These are phyloP conservation scores for Charaxes varanes DNA, from an alignment of 1,140 invertebrate genomes.

Conservation along the genomic window DNA sequence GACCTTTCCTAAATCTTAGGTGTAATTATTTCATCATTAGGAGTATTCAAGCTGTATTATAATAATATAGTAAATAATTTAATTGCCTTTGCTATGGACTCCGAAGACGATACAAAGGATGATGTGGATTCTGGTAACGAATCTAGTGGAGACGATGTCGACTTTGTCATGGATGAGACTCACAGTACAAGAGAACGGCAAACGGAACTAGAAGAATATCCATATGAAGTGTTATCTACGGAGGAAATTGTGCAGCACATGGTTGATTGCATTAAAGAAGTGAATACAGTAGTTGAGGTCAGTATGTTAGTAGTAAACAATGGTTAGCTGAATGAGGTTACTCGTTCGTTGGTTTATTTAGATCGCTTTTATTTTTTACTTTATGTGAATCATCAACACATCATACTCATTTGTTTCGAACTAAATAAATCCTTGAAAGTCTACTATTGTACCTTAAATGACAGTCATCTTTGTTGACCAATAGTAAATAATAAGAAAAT, in stretches of 20 bases:
- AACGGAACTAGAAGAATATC: slow-evolving; percentile 91
- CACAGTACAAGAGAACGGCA: slow-evolving; percentile 84
- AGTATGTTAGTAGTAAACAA: slow-evolving; percentile 72
- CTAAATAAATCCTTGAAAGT: too few species aligned
- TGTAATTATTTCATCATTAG: slow-evolving; percentile 71
- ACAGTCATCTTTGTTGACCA: too few species aligned
- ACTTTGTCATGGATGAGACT: slow-evolving; percentile 92
- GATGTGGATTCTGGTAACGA: slow-evolving; percentile 94
- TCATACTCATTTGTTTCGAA: too few species aligned
- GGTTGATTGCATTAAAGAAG: slow-evolving; percentile 97
- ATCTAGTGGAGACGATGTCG: slow-evolving; percentile 91
- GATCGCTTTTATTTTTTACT: slow-evolving; percentile 17
- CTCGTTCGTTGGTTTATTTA: slow-evolving; percentile 47
- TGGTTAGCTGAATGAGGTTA: slow-evolving; percentile 60
- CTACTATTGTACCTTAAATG: too few species aligned
- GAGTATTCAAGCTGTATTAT: slow-evolving; percentile 53
- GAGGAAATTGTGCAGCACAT: slow-evolving; percentile 98
- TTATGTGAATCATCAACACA: neutral
- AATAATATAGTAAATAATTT: slow-evolving; percentile 54
- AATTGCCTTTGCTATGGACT: slow-evolving; percentile 82
- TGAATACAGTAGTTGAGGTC: slow-evolving; percentile 91
- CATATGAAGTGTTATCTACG: slow-evolving; percentile 94
- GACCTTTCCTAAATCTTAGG: slow-evolving; percentile 75
- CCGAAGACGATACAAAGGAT: slow-evolving; percentile 91
- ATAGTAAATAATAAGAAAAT: too few species aligned